Base-by-base conservation (phyloP, 2,888 invertebrate genomes). In the Bombylius discolor region DNA sequence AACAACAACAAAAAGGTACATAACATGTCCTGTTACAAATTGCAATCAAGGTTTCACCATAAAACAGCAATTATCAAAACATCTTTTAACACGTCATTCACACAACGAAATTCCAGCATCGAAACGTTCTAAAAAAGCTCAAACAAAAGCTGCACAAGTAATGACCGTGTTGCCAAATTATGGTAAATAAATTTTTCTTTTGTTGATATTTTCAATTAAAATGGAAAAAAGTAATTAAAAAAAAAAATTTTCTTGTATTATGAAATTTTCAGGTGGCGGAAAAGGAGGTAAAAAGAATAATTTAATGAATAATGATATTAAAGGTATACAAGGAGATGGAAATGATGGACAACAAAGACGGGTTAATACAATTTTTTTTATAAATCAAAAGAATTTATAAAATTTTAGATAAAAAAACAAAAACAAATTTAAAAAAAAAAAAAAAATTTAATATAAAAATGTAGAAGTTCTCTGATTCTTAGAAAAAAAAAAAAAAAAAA, bases 61-160 rank as follows among this genome's bases (percentile, higher is more conserved):
- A 56, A 73, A 74, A 59, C 72, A 74, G 65, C 73, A 74, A 66
- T 67, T 74, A 60, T 71, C 71, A 52, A 74, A 74, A 65, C 74
- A 74, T 62, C 67, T 74, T 66, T 66, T 74, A 64, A 70, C 70
- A 61, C 70, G 69, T 62, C 74, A 74, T 65, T 69, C 74, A 56
- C 72, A 73, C 62, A 71, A 69, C 60, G 73, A 73, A 63, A 62
- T 73, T 64, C 73, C 73, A 64, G 72, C 72, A 56, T 72, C 72
- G 53, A 72, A 72, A 61, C 71, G 73, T 52, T 72, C 73, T 55
- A 72, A 72, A 62, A 72, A 72, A 63, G 58, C 67, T 53, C 70
- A 70, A 57, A 42, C 39, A 11, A 42, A 42, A 42, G 39, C 39
- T 11, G 8, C 39, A 11, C 39, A 42, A 42, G 39, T 42, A 4